Percentiles rank a stretch among this genome's conserved stretches.
Conservation (phyloP, 1,140 invertebrate genomes). For the Eciton burchellii region DNA sequence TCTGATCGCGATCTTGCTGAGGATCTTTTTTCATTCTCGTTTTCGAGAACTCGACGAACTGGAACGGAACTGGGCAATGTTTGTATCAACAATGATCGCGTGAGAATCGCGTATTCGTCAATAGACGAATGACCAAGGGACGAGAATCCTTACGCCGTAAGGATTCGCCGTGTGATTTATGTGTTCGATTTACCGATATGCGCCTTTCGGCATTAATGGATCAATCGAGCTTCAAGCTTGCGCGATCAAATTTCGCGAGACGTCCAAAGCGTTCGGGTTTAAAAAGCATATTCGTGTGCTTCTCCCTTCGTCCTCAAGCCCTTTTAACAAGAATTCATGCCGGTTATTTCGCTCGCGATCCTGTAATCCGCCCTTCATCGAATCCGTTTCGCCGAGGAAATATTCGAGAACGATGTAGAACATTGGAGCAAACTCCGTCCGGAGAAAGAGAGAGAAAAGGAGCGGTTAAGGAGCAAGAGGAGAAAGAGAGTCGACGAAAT, state of each 20-base stretch:
- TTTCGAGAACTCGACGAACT: conserved; percentile 21
- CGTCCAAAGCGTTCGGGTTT: background rate
- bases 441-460: too few species aligned
- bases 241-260: background rate
- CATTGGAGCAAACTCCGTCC: conserved; percentile 20
- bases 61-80: conserved; percentile 26
- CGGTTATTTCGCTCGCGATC: background rate
- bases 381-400: conserved; percentile 45
- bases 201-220: conserved; percentile 11
- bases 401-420: conserved; percentile 56
- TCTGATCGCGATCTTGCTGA: conserved; percentile 32
- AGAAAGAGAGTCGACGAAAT: conserved; percentile 42
- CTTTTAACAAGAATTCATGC: background rate
- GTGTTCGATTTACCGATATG: background rate
- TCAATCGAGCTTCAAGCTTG: too few species aligned
- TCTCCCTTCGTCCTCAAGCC: too few species aligned
- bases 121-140: background rate
- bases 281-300: background rate
- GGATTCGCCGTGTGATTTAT: background rate
- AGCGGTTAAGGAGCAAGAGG: background rate
- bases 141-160: too few species aligned
- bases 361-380: conserved; percentile 2
- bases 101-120: conserved; percentile 1
- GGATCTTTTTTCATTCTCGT: conserved; percentile 2
- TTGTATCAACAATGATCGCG: conserved; percentile 25